These are phyloP conservation scores for Leucophenga montana DNA, from an alignment of 2,888 invertebrate genomes.

Conservation along the genomic window DNA sequence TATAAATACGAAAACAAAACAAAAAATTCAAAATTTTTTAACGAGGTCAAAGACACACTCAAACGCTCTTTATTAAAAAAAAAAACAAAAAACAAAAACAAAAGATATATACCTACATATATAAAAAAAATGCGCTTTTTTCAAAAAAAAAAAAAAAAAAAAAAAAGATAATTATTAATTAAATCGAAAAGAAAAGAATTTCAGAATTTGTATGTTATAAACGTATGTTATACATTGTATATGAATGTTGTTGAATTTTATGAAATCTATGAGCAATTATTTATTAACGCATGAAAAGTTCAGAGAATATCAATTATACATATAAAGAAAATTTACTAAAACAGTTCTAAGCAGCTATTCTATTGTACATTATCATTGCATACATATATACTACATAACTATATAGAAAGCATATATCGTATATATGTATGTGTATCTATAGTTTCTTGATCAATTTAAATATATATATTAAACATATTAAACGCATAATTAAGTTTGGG, in stretches of 20 bases:
- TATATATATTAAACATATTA: too few species aligned
- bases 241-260: conserved; percentile 24
- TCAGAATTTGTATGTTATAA: not conserved
- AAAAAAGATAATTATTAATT: conserved; percentile 8
- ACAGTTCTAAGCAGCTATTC: not conserved
- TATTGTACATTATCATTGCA: conserved; percentile 6
- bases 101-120: too few species aligned
- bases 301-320: not conserved
- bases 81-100: not conserved
- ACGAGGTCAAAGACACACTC: conserved; percentile 6
- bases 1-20: too few species aligned
- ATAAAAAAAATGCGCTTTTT: conserved; percentile 1
- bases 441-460: too few species aligned
- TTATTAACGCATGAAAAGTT: not conserved
- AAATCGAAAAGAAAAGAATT: not conserved
- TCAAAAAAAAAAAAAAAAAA: conserved; percentile 5
- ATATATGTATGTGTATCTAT: too few species aligned
- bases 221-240: not conserved
- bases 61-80: not conserved
- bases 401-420: not conserved
- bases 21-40: too few species aligned
- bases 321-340: not conserved
- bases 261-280: conserved; percentile 12
- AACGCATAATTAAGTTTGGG: too few species aligned
- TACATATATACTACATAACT: not conserved